Conservation (phyloP, 2,113 vertebrate genomes). For the Aramus guarauna region DNA sequence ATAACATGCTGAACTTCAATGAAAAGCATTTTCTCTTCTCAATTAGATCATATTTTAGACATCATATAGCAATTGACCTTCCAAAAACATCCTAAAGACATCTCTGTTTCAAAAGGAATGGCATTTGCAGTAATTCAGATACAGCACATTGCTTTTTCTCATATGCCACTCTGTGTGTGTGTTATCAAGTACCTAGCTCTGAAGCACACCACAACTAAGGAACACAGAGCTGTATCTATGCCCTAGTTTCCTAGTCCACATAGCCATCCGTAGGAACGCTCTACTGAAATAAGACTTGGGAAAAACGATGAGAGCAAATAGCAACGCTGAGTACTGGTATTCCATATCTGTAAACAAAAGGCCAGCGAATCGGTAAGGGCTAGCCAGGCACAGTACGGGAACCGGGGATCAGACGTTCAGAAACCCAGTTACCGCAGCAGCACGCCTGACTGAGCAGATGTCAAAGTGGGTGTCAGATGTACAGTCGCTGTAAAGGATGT, state of each 20-base stretch:
- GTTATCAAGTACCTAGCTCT: neutral
- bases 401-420: neutral
- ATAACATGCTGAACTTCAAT: neutral
- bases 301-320: neutral
- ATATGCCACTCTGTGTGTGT: too few relatives aligned
- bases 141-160: neutral
- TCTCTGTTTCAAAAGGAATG: neutral
- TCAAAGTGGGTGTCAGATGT: neutral
- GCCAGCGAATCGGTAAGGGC: neutral
- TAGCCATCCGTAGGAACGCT: neutral
- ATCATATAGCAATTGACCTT: neutral
- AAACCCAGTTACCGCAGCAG: neutral
- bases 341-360: neutral
- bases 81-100: neutral
- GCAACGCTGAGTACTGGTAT: neutral
- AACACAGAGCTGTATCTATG: neutral
- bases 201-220: neutral
- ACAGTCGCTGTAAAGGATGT: neutral
- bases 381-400: neutral
- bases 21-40: neutral
- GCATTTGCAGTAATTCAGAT: neutral
- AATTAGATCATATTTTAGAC: neutral
- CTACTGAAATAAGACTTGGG: neutral
- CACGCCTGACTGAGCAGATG: neutral
- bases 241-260: neutral